A percentile compares a stretch with the other conserved stretches of the same genome.
phyloP scores from a whole-genome alignment of 2,888 invertebrate species.

The Galeopsomyia nigrocyanea region DNA sequence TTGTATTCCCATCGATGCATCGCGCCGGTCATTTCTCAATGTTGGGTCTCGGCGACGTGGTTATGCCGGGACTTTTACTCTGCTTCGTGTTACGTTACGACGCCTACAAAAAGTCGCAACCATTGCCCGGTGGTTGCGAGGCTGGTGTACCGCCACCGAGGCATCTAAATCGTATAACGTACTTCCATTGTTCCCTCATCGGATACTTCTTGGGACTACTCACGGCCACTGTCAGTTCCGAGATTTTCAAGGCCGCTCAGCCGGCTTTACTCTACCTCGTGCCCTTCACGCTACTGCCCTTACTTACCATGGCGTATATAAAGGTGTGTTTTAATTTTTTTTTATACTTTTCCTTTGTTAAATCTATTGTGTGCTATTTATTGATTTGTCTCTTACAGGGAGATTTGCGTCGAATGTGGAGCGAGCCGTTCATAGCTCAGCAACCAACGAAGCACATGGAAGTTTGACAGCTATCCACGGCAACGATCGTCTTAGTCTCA shows the following conservation, averaged over 20 bases:
- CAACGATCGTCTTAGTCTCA: slow-evolving; percentile 17
- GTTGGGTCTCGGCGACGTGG: slow-evolving; percentile 89
- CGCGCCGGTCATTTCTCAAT: slow-evolving; percentile 97
- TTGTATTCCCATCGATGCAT: slow-evolving; percentile 97
- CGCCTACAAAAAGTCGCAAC: slow-evolving; percentile 94
- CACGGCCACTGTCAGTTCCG: slow-evolving; percentile 97
- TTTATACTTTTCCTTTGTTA: neutral
- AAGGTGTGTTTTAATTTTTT: slow-evolving; percentile 75
- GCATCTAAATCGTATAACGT: slow-evolving; percentile 78
- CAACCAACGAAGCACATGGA: slow-evolving; percentile 85
- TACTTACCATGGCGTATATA: slow-evolving; percentile 97
- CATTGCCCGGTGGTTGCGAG: slow-evolving; percentile 73
- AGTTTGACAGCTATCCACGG: slow-evolving; percentile 74
- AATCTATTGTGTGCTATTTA: neutral
- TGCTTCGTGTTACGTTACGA: slow-evolving; percentile 98
- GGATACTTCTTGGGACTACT: slow-evolving; percentile 97
- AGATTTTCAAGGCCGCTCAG: slow-evolving; percentile 98
- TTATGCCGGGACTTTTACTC: slow-evolving; percentile 95
- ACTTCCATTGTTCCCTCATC: slow-evolving; percentile 98
- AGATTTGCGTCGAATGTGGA: slow-evolving; percentile 97
- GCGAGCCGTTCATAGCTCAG: slow-evolving; percentile 92
- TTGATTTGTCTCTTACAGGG: slow-evolving; percentile 75
- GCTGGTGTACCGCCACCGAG: slow-evolving; percentile 74
- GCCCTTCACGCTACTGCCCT: slow-evolving; percentile 95
- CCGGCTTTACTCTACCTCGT: slow-evolving; percentile 97